Percentiles rank a stretch among this genome's conserved stretches.
These are phyloP conservation scores for Dipodomys stephensi DNA, from an alignment of 2,113 vertebrate species.

Conservation along the genomic window DNA sequence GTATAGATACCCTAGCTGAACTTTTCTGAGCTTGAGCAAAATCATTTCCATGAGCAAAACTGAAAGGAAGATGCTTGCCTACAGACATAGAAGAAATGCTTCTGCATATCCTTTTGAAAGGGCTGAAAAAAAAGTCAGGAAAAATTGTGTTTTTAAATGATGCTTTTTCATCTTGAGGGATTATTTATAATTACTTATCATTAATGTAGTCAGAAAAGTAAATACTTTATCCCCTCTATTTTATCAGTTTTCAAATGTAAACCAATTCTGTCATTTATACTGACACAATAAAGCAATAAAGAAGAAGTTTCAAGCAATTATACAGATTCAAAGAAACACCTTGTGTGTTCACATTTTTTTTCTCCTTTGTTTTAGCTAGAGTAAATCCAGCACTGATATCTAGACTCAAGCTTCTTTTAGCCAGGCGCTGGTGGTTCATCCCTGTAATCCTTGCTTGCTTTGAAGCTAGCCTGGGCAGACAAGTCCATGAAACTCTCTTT, in stretches of 20 bases:
- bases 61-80: background rate
- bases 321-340: background rate
- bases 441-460: too few relatives aligned
- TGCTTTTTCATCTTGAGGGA: constrained; percentile 64
- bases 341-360: background rate
- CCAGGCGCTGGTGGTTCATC: too few relatives aligned
- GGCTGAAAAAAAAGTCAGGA: constrained; percentile 40
- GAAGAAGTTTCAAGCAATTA: constrained; percentile 28
- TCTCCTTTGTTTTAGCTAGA: background rate
- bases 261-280: constrained; percentile 42
- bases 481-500: too few relatives aligned
- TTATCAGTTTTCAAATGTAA: constrained; percentile 47
- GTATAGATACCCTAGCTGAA: background rate
- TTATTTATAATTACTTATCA: constrained; percentile 72
- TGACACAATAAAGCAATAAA: constrained; percentile 26
- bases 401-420: too few relatives aligned
- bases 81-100: background rate
- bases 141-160: constrained; percentile 60
- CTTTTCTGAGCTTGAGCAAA: background rate
- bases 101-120: background rate
- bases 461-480: too few relatives aligned
- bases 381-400: background rate
- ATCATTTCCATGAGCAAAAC: background rate
- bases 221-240: constrained; percentile 53
- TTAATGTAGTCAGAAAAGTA: constrained; percentile 58